Conservation (phyloP, 64 coral and sea anemone genomes). For the Pocillopora verrucosa region DNA sequence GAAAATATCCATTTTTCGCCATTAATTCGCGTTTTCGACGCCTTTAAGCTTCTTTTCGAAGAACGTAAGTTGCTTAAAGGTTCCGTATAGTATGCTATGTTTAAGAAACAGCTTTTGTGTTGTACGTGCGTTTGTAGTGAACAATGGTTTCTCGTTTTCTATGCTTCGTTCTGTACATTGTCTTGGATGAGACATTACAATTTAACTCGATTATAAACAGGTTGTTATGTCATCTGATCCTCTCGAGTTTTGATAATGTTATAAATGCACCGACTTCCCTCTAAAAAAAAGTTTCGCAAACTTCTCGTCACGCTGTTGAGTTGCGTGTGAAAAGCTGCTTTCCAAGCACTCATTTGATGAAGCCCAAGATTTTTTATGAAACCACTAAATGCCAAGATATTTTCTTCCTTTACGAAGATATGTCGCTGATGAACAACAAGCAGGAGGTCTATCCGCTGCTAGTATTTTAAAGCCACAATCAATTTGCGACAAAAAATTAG, state of each 20-base stretch:
- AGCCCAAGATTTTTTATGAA: neutral
- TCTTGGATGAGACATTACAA: conserved; percentile 26
- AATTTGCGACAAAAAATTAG: conserved; percentile 17
- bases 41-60: neutral
- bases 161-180: neutral
- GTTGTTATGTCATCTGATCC: conserved; percentile 12
- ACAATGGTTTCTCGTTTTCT: conserved; percentile 39
- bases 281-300: neutral
- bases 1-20: neutral
- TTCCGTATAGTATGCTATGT: neutral
- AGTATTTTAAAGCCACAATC: conserved; percentile 34
- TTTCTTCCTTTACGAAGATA: conserved; percentile 11
- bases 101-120: conserved; percentile 34
- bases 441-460: conserved; percentile 5
- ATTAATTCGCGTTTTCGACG: neutral
- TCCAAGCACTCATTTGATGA: neutral
- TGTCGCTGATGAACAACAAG: conserved; percentile 10
- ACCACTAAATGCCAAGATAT: conserved; percentile 4
- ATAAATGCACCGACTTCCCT: neutral
- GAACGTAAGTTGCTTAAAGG: neutral
- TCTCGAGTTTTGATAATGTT: neutral
- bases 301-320: neutral
- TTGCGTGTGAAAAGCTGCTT: neutral
- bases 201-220: conserved; percentile 42
- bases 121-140: neutral